These are phyloP conservation scores for Jordanella pulchra DNA, from an alignment of 2,797 vertebrate genomes.

Conservation along the genomic window DNA sequence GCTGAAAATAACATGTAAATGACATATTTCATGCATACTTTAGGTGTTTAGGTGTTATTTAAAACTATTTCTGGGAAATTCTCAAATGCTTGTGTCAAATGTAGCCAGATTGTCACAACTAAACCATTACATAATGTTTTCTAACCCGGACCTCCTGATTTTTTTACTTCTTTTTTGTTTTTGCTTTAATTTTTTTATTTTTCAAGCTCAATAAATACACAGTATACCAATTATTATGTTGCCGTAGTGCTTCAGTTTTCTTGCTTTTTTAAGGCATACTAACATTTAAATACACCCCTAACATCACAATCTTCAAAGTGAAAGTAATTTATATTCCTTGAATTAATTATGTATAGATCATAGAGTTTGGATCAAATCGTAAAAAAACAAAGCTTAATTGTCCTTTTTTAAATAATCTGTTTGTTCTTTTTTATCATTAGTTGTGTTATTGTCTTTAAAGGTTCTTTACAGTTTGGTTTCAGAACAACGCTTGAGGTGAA, in stretches of 20 bases:
- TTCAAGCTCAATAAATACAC: too few relatives aligned
- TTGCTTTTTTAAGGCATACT: not conserved
- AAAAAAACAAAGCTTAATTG: not conserved
- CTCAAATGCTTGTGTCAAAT: not conserved
- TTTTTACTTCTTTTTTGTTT: too few relatives aligned
- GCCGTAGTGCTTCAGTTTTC: not conserved
- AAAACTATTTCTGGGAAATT: not conserved
- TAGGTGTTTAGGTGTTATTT: not conserved
- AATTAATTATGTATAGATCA: not conserved
- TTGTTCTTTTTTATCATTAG: not conserved
- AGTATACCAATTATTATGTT: not conserved
- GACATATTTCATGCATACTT: not conserved
- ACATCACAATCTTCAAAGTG: not conserved
- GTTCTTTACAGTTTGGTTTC: not conserved
- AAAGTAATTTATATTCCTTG: not conserved
- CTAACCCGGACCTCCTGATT: too few relatives aligned
- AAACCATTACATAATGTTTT: not conserved
- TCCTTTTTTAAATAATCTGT: not conserved
- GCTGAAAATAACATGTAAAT: not conserved
- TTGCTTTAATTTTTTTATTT: too few relatives aligned
- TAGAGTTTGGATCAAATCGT: not conserved
- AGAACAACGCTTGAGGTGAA: conserved; percentile 18
- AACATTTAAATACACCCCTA: not conserved
- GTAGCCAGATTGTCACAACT: not conserved
- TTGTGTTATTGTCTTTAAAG: not conserved